Conservation (phyloP, 2,888 invertebrate species). For the Athalia rosae region DNA sequence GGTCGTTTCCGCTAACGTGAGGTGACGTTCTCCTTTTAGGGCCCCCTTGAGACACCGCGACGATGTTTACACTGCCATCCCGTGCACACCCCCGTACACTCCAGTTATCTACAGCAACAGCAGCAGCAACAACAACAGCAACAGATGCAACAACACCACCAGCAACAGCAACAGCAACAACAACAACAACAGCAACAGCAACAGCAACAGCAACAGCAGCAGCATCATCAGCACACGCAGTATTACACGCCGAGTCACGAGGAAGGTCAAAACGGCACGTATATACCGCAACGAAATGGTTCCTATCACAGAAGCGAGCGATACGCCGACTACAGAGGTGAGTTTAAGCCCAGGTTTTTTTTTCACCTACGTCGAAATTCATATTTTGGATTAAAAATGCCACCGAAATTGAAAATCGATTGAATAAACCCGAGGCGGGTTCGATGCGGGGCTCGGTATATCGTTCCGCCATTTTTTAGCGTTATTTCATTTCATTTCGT, state of each 20-base stretch:
- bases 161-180: not conserved
- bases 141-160: constrained; percentile 56
- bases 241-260: constrained; percentile 68
- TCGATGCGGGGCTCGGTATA: too few species aligned
- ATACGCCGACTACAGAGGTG: constrained; percentile 19
- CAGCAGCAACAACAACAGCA: constrained; percentile 52
- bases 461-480: too few species aligned
- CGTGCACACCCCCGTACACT: constrained; percentile 64
- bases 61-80: constrained; percentile 70
- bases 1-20: constrained; percentile 35
- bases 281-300: constrained; percentile 65
- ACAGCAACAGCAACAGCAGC: constrained; percentile 46
- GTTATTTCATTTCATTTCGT: not conserved
- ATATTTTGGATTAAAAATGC: not conserved
- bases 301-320: constrained; percentile 62
- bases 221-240: constrained; percentile 57
- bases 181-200: constrained; percentile 51
- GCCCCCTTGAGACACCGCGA: constrained; percentile 55
- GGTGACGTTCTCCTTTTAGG: constrained; percentile 33
- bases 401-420: not conserved
- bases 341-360: not conserved
- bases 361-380: not conserved
- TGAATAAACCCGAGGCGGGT: too few species aligned
- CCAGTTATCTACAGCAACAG: constrained; percentile 50
- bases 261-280: constrained; percentile 65